Base-by-base conservation (phyloP, 2,797 vertebrate species). In the Liparis tanakae region DNA sequence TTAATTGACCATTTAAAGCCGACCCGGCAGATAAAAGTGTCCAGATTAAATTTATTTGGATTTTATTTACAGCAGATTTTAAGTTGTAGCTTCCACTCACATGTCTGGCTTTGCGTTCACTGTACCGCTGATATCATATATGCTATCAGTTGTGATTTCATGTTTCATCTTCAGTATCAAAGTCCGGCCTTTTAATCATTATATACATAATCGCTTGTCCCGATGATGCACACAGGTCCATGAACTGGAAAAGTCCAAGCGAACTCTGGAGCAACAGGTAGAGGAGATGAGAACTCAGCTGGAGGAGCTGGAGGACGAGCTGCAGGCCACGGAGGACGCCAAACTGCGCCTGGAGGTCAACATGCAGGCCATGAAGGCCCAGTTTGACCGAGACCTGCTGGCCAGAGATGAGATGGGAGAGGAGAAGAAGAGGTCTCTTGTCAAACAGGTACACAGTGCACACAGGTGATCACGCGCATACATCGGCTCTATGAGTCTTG, bases 261-360 rank as follows among this genome's bases (percentile, higher is more conserved):
- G 98, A n/a, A 95, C 95, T 2, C 93, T 99, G 88, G 98, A 99
- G 76, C 96, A 97, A 63, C 98, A 99, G 93, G 95, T 99, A 88
- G 97, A 98, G 80, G 98, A 99, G 91, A 99, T 99, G 98, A 95
- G 96, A 81, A 97, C 96, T 1, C 98, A 99, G 89, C 89, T 99
- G 90, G 98, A 99, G 77, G 98, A 99, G 92, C 91, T 99, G 72
- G 98, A 99, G 85, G 98, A 99, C 0, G 98, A 99, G 87, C 95
- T 99, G 61, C 98, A 99, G 93, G 97, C 96, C 22, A 97, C 98
- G 0, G 98, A 99, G 74, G 98, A 99, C 0, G 98, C 96, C 87
- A 99, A 99, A 83, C 95, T 99, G 80, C 94, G 98, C 20, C 88
- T 99, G 74, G 98, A 99, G 87, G 98, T 99, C 90, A 99, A 99